Evolutionary conservation across 2,888 invertebrate species (phyloP), one percentile per base, ranked within the genome.

Genomic region (Bugulina stolonifera): DNA sequence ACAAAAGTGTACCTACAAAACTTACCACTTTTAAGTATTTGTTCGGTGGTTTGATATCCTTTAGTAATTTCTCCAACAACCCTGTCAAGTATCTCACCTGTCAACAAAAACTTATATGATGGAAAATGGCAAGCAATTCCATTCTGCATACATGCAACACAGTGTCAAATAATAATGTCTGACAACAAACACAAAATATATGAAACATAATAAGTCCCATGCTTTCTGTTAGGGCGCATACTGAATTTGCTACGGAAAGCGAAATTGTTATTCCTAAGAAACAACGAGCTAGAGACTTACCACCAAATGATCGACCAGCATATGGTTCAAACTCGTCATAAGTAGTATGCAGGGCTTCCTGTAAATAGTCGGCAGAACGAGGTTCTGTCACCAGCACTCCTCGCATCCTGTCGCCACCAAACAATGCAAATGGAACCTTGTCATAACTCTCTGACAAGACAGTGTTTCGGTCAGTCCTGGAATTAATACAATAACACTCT

Each of bases 51-150:
- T 25, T 70, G 70, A 23, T 54, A 70, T 10, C 70, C 70, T 52
- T 70, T 70, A 3, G 70, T 70, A 3, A 70, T 70, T 5, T 70
- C 52, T 3, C 70, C 70, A 25, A 54, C 70, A 2, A 70, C 52
- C 52, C 70, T 22, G 70, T 70, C 70, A 54, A 70, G 23, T 25
- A 70, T n/a, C 57, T n/a, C n/a, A n/a, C n/a, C n/a, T n/a, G n/a
- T n/a, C n/a, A n/a, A n/a, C n/a, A n/a, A n/a, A n/a, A n/a, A n/a
- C n/a, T n/a, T n/a, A n/a, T n/a, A n/a, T n/a, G n/a, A n/a, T n/a
- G n/a, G n/a, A n/a, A n/a, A n/a, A n/a, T n/a, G n/a, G n/a, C n/a
- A n/a, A n/a, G n/a, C n/a, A n/a, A n/a, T n/a, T n/a, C n/a, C n/a
- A n/a, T n/a, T n/a, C n/a, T n/a, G n/a, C n/a, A n/a, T n/a, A n/a